Evolutionary conservation across 2,797 vertebrate species (phyloP).

Genomic region (Podarcis lilfordi): DNA sequence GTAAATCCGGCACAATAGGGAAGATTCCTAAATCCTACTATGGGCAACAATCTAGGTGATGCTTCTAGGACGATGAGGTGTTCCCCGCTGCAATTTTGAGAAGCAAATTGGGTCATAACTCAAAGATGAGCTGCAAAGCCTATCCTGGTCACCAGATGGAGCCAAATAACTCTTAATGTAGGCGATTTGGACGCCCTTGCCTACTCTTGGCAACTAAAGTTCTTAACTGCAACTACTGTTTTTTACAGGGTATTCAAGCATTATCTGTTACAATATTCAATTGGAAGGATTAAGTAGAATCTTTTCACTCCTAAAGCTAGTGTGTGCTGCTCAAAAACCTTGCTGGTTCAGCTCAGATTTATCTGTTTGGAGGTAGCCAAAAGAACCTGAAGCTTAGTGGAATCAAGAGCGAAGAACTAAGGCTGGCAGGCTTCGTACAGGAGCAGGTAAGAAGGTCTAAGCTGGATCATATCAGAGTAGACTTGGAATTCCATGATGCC

Average conservation of each 20-base stretch:
- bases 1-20: no score
- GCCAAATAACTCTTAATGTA: neutral
- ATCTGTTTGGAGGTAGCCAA: neutral
- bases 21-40: no score
- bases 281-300: neutral
- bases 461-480: neutral
- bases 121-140: accelerated
- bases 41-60: no score
- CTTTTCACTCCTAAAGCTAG: neutral
- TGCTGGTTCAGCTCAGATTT: neutral
- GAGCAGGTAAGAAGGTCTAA: neutral
- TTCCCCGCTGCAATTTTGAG: no score
- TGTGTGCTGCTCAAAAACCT: neutral
- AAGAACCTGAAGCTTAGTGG: neutral
- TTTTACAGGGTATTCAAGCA: neutral
- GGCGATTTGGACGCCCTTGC: no score
- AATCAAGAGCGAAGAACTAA: neutral
- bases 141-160: constrained; percentile 57
- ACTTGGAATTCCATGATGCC: neutral
- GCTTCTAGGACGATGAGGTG: no score
- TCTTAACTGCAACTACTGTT: neutral
- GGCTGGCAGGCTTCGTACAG: neutral
- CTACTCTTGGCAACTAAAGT: neutral
- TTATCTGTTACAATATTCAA: neutral
- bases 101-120: neutral